Evolutionary conservation across 2,888 invertebrate species (phyloP).

Genomic region (Podabrus alpinus): DNA sequence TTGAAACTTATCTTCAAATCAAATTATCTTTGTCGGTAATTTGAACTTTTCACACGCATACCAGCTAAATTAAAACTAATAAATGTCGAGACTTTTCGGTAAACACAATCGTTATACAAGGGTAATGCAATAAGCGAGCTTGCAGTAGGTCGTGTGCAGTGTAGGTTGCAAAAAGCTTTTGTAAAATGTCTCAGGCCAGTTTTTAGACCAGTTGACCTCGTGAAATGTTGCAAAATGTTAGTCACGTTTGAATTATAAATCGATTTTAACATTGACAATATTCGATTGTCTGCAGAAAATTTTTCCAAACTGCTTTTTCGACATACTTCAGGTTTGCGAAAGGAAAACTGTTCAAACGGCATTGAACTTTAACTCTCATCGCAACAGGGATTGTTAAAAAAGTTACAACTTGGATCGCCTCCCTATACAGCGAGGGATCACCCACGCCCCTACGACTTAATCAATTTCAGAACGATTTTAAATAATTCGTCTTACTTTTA

Average conservation of each 20-base stretch:
- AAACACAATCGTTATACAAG: neutral
- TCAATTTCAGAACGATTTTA: neutral
- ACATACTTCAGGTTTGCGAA: neutral
- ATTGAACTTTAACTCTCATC: neutral
- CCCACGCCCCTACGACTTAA: neutral
- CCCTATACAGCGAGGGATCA: neutral
- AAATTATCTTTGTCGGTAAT: neutral
- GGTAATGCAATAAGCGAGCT: neutral
- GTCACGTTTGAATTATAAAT: conserved; percentile 22
- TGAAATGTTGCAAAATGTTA: conserved; percentile 30
- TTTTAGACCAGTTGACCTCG: conserved; percentile 35
- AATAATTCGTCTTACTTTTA: neutral
- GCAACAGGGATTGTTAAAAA: neutral
- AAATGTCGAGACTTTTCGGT: neutral
- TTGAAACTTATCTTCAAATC: neutral
- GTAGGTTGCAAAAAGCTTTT: conserved; percentile 24
- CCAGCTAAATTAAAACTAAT: neutral
- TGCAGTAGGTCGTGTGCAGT: conserved; percentile 25
- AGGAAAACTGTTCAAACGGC: neutral
- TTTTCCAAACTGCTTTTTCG: neutral
- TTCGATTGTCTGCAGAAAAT: neutral
- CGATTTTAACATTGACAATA: conserved; percentile 17
- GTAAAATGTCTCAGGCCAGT: conserved; percentile 33
- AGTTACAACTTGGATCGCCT: too few relatives aligned
- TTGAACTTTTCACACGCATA: neutral